A percentile compares a stretch with the other conserved stretches of the same genome.
Evolutionary conservation across 1,140 invertebrate species (phyloP).

Genomic region (Probaryconus sp.): DNA sequence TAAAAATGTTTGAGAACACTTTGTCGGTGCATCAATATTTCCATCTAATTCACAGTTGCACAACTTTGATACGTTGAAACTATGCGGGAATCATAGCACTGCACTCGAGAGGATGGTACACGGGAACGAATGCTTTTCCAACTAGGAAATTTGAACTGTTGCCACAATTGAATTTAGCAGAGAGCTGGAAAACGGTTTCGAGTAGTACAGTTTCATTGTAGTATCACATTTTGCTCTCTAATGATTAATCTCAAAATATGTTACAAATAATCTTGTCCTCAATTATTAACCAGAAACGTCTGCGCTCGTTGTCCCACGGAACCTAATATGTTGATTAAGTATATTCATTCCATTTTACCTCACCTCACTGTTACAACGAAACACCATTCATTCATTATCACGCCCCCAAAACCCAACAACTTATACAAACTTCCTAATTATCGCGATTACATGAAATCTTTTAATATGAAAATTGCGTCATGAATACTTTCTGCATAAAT

Average conservation of each 20-base stretch:
- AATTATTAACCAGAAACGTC: too few species aligned
- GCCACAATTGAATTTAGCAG: not conserved
- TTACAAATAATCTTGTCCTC: too few species aligned
- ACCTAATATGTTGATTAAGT: too few species aligned
- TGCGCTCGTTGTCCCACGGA: too few species aligned
- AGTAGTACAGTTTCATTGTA: not conserved
- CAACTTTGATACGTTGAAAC: not conserved
- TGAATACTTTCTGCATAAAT: conserved; percentile 5
- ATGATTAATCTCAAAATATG: not conserved
- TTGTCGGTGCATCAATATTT: not conserved
- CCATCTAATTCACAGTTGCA: not conserved
- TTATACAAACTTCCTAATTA: not conserved
- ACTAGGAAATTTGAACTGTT: conserved; percentile 1
- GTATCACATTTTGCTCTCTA: not conserved
- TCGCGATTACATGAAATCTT: not conserved
- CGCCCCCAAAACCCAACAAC: too few species aligned
- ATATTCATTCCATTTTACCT: too few species aligned
- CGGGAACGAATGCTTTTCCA: not conserved
- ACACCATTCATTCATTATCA: not conserved
- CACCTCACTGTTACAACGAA: too few species aligned
- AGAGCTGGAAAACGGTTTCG: not conserved
- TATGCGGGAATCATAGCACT: not conserved
- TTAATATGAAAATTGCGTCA: not conserved
- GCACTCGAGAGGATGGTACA: not conserved
- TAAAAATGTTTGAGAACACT: not conserved